phyloP scores from a whole-genome alignment of 2,888 invertebrate species.

The Graphium colonna region DNA sequence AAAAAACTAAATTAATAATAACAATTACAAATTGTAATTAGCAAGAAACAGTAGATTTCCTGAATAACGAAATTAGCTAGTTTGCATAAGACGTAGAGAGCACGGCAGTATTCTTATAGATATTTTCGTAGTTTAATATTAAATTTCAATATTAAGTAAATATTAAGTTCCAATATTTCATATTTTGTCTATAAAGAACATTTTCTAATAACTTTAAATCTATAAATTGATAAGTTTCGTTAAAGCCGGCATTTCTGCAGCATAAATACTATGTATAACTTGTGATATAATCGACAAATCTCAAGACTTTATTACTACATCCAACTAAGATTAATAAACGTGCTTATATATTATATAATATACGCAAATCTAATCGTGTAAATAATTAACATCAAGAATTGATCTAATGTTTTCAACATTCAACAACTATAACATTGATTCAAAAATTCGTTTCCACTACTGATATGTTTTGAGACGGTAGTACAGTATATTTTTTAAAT shows the following conservation, averaged over 20 bases:
- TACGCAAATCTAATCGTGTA: background rate
- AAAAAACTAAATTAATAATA: slow-evolving; percentile 4
- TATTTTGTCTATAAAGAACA: slow-evolving; percentile 2
- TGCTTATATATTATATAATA: slow-evolving; percentile 7
- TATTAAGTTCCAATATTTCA: background rate
- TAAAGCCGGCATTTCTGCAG: background rate
- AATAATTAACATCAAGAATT: slow-evolving; percentile 8
- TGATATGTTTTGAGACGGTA: slow-evolving; percentile 24
- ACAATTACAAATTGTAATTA: background rate
- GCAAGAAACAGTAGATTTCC: background rate
- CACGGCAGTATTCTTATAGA: slow-evolving; percentile 34
- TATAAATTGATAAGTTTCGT: background rate
- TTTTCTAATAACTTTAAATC: background rate
- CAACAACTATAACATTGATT: slow-evolving; percentile 16
- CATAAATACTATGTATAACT: background rate
- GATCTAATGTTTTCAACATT: slow-evolving; percentile 5
- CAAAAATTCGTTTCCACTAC: slow-evolving; percentile 6
- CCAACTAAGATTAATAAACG: background rate
- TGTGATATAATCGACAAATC: background rate
- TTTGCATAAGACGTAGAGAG: slow-evolving; percentile 38
- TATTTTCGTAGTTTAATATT: background rate
- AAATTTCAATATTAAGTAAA: background rate
- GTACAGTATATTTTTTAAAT: background rate
- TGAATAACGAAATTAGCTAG: slow-evolving; percentile 31
- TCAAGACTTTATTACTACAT: background rate